phyloP scores from a whole-genome alignment of 2,113 vertebrate genomes.

The Holacanthus passer region DNA sequence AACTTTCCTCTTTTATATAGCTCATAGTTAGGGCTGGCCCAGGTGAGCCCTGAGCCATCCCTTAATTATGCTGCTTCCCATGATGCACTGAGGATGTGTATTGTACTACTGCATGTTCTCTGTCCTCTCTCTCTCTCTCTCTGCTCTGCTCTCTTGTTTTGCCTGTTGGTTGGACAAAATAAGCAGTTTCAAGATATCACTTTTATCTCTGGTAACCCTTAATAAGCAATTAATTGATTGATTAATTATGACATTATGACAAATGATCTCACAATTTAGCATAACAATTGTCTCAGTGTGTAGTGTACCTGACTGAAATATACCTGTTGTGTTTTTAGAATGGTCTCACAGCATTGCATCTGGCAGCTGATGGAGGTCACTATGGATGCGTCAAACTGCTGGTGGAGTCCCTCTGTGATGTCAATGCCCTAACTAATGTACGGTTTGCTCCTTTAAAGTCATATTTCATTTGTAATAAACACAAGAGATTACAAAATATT shows the following conservation, averaged over 20 bases:
- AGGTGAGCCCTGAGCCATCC: too few species aligned
- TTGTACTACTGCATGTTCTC: too few species aligned
- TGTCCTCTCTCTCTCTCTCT: too few species aligned
- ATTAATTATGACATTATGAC: not conserved
- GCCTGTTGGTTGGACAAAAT: not conserved
- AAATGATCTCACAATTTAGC: not conserved
- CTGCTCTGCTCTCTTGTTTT: not conserved
- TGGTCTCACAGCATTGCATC: constrained; percentile 88
- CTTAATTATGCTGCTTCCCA: too few species aligned
- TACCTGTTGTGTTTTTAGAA: constrained; percentile 81
- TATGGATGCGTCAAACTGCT: constrained; percentile 82
- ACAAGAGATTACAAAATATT: not conserved
- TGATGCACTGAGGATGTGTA: too few species aligned
- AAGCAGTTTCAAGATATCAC: not conserved
- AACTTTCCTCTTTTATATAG: too few species aligned
- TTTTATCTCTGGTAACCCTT: not conserved
- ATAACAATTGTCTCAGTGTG: not conserved
- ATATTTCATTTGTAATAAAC: not conserved
- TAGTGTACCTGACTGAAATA: not conserved
- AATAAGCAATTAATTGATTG: not conserved
- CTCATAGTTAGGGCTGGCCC: too few species aligned
- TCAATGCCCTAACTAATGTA: constrained; percentile 88
- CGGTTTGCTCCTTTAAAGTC: not conserved
- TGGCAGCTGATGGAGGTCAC: constrained; percentile 85
- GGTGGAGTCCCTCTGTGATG: constrained; percentile 82